Evolutionary conservation across 2,113 vertebrate genomes (phyloP).

Genomic region (Micronisus gabar): DNA sequence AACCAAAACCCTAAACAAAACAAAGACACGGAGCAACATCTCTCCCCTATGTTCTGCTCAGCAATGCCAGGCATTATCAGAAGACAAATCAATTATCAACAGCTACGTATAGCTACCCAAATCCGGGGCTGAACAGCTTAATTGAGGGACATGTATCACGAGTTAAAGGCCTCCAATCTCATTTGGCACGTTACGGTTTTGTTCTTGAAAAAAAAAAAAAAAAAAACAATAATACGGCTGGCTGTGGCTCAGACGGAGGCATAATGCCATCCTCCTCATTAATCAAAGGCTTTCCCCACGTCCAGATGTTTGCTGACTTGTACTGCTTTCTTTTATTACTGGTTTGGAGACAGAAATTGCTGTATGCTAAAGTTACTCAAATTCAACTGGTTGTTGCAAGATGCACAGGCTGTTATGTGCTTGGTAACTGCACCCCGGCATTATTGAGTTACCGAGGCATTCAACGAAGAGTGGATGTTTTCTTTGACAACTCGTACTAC

Average conservation of each 20-base stretch:
- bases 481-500: neutral
- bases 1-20: slow-evolving; percentile 18
- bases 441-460: neutral
- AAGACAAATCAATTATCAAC: slow-evolving; percentile 10
- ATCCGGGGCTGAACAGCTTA: neutral
- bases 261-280: slow-evolving; percentile 13
- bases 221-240: neutral
- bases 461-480: neutral
- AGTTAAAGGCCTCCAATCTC: neutral
- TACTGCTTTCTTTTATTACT: neutral
- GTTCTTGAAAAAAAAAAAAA: neutral
- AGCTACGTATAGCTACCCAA: neutral
- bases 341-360: slow-evolving; percentile 8
- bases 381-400: neutral
- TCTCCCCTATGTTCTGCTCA: neutral
- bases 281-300: neutral
- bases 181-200: neutral
- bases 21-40: neutral
- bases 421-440: neutral
- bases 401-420: neutral
- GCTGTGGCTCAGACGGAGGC: neutral
- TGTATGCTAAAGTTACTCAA: neutral
- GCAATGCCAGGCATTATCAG: neutral
- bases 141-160: neutral
- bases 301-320: slow-evolving; percentile 56